Conservation (phyloP, 2,888 invertebrate species). For the Euclidia mi region DNA sequence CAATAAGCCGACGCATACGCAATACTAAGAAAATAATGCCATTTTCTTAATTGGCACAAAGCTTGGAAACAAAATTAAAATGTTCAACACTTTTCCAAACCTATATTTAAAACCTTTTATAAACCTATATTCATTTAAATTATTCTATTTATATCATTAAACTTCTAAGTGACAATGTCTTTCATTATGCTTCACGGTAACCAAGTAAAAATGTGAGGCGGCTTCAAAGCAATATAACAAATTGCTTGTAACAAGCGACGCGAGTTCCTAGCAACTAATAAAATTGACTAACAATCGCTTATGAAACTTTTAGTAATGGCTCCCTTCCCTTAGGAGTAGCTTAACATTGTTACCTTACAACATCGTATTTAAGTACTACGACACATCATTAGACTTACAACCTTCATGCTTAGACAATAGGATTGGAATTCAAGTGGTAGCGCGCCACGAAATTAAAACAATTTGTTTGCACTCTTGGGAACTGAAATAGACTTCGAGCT, state of each 20-base stretch:
- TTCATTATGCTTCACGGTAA: too few relatives aligned
- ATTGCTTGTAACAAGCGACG: neutral
- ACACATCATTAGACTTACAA: neutral
- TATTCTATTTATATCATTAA: too few relatives aligned
- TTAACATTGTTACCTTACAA: conserved; percentile 11
- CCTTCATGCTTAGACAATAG: neutral
- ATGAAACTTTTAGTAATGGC: conserved; percentile 19
- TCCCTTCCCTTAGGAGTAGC: conserved; percentile 11
- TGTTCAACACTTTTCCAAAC: too few relatives aligned
- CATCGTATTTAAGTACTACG: conserved; percentile 2
- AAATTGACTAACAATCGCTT: conserved; percentile 21
- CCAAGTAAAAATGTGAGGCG: too few relatives aligned
- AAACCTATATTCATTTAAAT: too few relatives aligned
- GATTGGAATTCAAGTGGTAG: neutral
- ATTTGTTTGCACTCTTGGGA: conserved; percentile 3
- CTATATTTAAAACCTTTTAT: too few relatives aligned
- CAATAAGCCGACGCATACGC: too few relatives aligned
- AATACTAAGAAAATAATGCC: too few relatives aligned
- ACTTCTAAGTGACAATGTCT: too few relatives aligned
- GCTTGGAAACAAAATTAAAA: too few relatives aligned
- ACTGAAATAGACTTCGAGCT: conserved; percentile 1
- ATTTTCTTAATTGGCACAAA: too few relatives aligned
- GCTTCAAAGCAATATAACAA: neutral
- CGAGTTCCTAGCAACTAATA: conserved; percentile 15
- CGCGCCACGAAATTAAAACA: conserved; percentile 3